A percentile compares a stretch with the other conserved stretches of the same genome.
These are phyloP conservation scores for Callinectes sapidus DNA, from an alignment of 2,888 invertebrate genomes.

Conservation along the genomic window DNA sequence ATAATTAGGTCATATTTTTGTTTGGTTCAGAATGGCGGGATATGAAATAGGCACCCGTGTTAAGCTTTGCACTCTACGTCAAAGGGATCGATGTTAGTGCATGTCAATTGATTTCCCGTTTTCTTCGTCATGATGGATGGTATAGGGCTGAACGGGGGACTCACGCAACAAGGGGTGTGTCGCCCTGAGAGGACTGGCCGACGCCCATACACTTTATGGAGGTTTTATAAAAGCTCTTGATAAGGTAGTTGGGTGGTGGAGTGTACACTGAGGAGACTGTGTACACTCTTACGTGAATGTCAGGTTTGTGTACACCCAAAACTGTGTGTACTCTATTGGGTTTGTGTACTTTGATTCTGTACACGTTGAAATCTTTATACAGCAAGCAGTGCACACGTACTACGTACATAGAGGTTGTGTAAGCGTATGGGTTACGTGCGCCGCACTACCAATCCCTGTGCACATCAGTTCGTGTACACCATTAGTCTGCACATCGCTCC, in stretches of 20 bases:
- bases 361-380: background rate
- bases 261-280: constrained; percentile 39
- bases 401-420: background rate
- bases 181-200: constrained; percentile 48
- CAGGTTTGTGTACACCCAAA: background rate
- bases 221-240: constrained; percentile 54
- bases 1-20: background rate
- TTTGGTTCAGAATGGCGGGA: background rate
- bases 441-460: background rate
- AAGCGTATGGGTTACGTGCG: background rate
- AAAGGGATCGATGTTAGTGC: background rate
- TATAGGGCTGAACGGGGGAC: background rate
- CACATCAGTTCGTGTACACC: constrained; percentile 21
- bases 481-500: constrained; percentile 33
- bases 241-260: constrained; percentile 54
- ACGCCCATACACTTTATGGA: constrained; percentile 55
- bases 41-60: background rate
- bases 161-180: background rate
- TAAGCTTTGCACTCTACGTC: background rate
- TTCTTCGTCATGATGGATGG: background rate
- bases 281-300: background rate
- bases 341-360: background rate
- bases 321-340: background rate
- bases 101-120: constrained; percentile 31
- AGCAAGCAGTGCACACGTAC: background rate